Evolutionary conservation across 2,888 invertebrate species (phyloP), one percentile per base, ranked within the genome.

Genomic region (Caenorhabditis zanzibari): DNA sequence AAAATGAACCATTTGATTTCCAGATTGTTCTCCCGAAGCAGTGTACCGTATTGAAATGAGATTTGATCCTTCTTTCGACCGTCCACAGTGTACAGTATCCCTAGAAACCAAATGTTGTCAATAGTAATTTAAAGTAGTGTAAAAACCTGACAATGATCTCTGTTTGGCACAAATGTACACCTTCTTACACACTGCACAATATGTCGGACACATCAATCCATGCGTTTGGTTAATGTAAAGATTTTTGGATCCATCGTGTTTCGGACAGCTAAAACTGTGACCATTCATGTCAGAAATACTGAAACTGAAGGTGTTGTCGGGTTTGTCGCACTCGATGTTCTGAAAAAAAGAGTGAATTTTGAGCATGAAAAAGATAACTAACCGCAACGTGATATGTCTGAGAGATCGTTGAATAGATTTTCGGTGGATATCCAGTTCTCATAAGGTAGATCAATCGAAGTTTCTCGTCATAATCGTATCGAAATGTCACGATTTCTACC

Each of bases 1-100:
- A 79, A 32, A 2, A 71, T 71, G n/a, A 56, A 52, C 69, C 69
- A 79, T 10, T 79, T 58, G 58, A 79, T 71, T 19, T 44, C n/a
- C 7, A 47, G 56, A 3, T 49, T 22, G 0, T 19, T n/a, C 0
- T 16, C 0, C 19, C 10, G 14, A 22, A 59, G 44, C 32, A 77
- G 19, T 1, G 54, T 54, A 4, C 26, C 64, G 38, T 79, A 79
- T 4, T 79, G 79, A 26, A 64, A 12, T 1, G 56, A n/a, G 38
- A 79, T 35, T 10, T 24, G 26, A 44, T 79, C 79, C 3, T 41
- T 77, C 22, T 58, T 68, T 2, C 69, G 59, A 10, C 69, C 69
- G 52, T 77, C 76, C 24, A 61, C 61, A 41, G 61, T 77, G 54
- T 54, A 69, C n/a, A 61, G n/a, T 4, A 75, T 66, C 16, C 74